These are phyloP conservation scores for Microctenopoma stevenorrisi DNA, from an alignment of 2,797 vertebrate genomes.

Conservation along the genomic window DNA sequence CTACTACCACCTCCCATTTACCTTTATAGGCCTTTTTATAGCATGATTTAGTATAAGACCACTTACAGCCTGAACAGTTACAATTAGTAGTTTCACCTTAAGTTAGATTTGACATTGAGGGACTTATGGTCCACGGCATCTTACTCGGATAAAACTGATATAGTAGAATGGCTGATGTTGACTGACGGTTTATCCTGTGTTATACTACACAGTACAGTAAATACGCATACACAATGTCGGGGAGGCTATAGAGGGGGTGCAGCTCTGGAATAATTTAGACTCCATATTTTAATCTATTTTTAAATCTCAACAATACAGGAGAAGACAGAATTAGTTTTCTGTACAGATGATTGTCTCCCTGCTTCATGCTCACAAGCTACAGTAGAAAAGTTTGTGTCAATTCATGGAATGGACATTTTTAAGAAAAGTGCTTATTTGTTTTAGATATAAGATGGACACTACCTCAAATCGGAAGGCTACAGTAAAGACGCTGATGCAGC, in stretches of 20 bases:
- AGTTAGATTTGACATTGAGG: slow-evolving; percentile 70
- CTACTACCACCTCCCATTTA: slow-evolving; percentile 43
- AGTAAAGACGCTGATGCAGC: not conserved
- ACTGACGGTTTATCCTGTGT: slow-evolving; percentile 37
- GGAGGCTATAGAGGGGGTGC: not conserved
- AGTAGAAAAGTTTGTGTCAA: not conserved
- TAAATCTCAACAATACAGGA: no score
- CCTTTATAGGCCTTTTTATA: slow-evolving; percentile 64
- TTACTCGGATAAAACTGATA: slow-evolving; percentile 44
- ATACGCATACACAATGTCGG: not conserved
- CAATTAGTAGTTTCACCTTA: slow-evolving; percentile 68
- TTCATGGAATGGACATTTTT: no score
- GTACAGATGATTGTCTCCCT: no score
- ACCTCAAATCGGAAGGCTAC: no score
- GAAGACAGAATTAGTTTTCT: no score
- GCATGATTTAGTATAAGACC: slow-evolving; percentile 62
- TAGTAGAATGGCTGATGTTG: slow-evolving; percentile 39
- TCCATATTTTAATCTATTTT: no score
- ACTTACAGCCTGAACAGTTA: slow-evolving; percentile 58
- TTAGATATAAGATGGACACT: no score
- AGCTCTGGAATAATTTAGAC: no score
- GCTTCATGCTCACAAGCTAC: no score
- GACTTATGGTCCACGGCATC: slow-evolving; percentile 12
- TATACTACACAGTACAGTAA: slow-evolving; percentile 9
- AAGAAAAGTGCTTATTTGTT: no score